These are phyloP conservation scores for Hypomecis punctinalis DNA, from an alignment of 2,888 invertebrate species.

Conservation along the genomic window DNA sequence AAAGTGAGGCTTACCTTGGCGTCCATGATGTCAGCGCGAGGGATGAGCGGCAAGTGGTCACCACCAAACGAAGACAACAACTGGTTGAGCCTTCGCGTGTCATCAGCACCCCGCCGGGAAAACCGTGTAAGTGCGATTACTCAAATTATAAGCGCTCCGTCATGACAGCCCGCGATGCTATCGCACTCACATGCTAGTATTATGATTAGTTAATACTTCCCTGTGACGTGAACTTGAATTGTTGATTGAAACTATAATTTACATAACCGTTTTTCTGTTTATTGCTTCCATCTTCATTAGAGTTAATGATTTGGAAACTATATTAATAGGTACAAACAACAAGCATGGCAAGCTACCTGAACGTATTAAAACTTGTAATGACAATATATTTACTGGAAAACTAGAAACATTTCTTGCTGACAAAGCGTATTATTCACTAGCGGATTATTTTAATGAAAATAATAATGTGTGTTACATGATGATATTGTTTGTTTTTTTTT, in stretches of 20 bases:
- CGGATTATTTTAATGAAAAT: too few relatives aligned
- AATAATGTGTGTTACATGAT: too few relatives aligned
- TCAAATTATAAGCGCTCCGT: conserved; percentile 44
- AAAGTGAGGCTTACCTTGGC: conserved; percentile 58
- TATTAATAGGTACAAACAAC: background rate
- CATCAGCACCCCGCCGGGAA: conserved; percentile 50
- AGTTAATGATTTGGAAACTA: background rate
- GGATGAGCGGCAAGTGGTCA: conserved; percentile 45
- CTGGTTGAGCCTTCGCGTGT: conserved; percentile 59
- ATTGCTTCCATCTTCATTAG: background rate
- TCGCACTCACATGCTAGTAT: conserved; percentile 41
- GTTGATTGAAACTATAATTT: conserved; percentile 3
- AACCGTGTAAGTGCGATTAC: conserved; percentile 53
- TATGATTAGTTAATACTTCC: conserved; percentile 42
- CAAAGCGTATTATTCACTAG: too few relatives aligned
- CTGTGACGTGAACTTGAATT: conserved; percentile 18
- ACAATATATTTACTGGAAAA: too few relatives aligned
- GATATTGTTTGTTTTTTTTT: too few relatives aligned
- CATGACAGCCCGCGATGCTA: conserved; percentile 41
- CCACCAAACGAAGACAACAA: conserved; percentile 55
- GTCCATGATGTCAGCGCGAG: conserved; percentile 60
- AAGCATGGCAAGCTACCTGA: too few relatives aligned
- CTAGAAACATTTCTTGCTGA: too few relatives aligned
- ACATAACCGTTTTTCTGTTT: too few relatives aligned
- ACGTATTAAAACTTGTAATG: background rate